phyloP scores from a whole-genome alignment of 2,888 invertebrate genomes.

The Drosophila mayaguana region DNA sequence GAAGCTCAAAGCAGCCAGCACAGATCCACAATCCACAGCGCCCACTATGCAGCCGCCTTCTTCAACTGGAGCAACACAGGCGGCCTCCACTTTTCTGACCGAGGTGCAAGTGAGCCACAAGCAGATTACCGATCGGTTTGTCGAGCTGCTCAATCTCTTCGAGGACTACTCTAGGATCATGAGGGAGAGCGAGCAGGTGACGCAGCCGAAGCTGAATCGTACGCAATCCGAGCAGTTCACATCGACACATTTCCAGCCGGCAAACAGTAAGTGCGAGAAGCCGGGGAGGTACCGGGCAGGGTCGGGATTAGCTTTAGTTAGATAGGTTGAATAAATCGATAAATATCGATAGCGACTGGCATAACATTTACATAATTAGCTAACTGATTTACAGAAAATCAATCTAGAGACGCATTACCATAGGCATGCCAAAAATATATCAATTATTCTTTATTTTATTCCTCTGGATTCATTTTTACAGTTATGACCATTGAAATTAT shows the following conservation, averaged over 20 bases:
- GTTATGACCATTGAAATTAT: not conserved
- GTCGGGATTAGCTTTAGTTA: not conserved
- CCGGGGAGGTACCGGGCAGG: not conserved
- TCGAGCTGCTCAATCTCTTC: constrained; percentile 55
- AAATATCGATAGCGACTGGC: not conserved
- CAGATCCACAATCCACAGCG: not conserved
- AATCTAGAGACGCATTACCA: too few relatives aligned
- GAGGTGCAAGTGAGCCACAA: constrained; percentile 52
- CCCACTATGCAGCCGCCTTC: too few relatives aligned
- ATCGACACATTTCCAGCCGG: constrained; percentile 1
- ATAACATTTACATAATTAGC: too few relatives aligned
- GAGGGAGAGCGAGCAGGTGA: constrained; percentile 27
- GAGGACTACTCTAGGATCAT: constrained; percentile 54
- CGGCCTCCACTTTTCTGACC: constrained; percentile 17
- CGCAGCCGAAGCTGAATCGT: constrained; percentile 39
- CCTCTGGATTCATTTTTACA: not conserved
- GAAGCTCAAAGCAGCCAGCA: constrained; percentile 18
- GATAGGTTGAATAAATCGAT: not conserved
- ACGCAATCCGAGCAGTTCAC: constrained; percentile 48
- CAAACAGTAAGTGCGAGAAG: constrained; percentile 29
- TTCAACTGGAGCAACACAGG: not conserved
- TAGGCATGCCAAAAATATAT: too few relatives aligned
- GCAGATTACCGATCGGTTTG: constrained; percentile 58
- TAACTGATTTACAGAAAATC: too few relatives aligned
- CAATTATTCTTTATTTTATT: not conserved